Evolutionary conservation across 2,888 invertebrate species (phyloP), one percentile per base, ranked within the genome.

Genomic region (Venusia cambrica): DNA sequence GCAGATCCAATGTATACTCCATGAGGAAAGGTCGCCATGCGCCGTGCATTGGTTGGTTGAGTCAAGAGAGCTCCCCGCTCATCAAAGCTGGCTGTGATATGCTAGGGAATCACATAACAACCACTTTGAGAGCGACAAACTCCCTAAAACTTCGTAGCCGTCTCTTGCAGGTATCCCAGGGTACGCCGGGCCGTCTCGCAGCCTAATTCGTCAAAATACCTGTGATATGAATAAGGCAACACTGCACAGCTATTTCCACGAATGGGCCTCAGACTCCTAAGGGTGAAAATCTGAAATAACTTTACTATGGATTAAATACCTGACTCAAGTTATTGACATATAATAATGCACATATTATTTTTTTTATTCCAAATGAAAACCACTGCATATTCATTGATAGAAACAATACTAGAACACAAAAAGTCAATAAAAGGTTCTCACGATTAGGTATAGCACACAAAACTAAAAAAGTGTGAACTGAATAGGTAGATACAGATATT

Each of bases 11-110:
- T n/a, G n/a, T n/a, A n/a, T n/a, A n/a, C n/a, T n/a, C n/a, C n/a
- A n/a, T n/a, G n/a, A n/a, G n/a, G n/a, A n/a, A n/a, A n/a, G n/a
- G n/a, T n/a, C n/a, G n/a, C n/a, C n/a, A n/a, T n/a, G n/a, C n/a
- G n/a, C n/a, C n/a, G 17, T 8, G 18, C 13, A 17, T 7, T 8
- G 27, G 5, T 6, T 5, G 1, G 3, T 2, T 16, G 35, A 35
- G n/a, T 32, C 21, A 5, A 28, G 30, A 38, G 54, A 45, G 35
- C 60, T 50, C 58, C 42, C 42, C 94, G 95, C 95, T 96, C 96
- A 96, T 96, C 96, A 96, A 97, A 96, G 96, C 97, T 96, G 96
- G 96, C 96, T 97, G 96, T 96, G 96, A 96, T 96, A 96, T 95
- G 95, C 60, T 70, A 73, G 59, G 62, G 5, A 10, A 65, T 76